Evolutionary conservation across 1,140 invertebrate species (phyloP).

Genomic region (Rhizoglyphus robini): DNA sequence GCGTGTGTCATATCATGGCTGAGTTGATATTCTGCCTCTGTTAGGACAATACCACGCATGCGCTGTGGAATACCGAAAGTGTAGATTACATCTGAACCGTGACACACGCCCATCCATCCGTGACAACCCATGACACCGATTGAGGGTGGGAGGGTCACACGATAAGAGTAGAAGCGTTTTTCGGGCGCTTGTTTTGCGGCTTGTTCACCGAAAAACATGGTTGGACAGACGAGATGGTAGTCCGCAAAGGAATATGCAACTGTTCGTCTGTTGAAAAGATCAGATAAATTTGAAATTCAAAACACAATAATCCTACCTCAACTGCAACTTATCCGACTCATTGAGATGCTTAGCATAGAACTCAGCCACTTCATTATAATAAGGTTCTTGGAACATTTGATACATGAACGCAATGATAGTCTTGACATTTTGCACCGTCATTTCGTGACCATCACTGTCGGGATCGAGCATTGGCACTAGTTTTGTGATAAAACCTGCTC

Average conservation of each 20-base stretch:
- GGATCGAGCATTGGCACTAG: neutral
- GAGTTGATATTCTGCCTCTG: conserved; percentile 21
- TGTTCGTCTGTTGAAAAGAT: neutral
- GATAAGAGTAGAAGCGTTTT: neutral
- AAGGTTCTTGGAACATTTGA: neutral
- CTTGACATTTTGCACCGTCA: neutral
- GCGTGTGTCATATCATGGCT: conserved; percentile 23
- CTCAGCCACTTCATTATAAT: neutral
- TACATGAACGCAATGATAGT: neutral
- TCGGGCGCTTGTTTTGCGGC: neutral
- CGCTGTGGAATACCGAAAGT: conserved; percentile 52
- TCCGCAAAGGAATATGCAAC: neutral
- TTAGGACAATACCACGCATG: conserved; percentile 10
- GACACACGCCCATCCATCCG: conserved; percentile 78
- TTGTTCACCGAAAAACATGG: conserved; percentile 7
- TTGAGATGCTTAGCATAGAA: neutral
- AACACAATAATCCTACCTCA: neutral
- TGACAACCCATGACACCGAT: conserved; percentile 57
- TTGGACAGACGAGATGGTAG: conserved; percentile 1
- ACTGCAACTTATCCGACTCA: neutral
- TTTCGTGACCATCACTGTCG: neutral
- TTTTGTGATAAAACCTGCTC: neutral
- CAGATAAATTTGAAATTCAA: neutral
- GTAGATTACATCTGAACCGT: conserved; percentile 88
- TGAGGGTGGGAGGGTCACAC: neutral